Evolutionary conservation across 2,888 invertebrate genomes (phyloP).

Genomic region (Amphimallon solstitiale): DNA sequence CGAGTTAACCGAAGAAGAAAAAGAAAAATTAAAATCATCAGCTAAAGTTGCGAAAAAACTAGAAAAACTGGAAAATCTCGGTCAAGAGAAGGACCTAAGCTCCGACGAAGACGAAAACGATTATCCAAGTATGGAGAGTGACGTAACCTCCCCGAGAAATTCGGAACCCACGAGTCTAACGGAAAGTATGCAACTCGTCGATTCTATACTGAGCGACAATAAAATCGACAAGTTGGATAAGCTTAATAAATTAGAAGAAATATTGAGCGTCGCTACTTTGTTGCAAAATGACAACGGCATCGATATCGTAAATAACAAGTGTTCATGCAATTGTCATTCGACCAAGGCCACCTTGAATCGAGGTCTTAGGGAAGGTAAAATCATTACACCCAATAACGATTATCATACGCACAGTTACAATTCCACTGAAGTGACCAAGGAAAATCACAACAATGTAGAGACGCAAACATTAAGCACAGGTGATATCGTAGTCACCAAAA

Average conservation of each 20-base stretch:
- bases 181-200: constrained; percentile 90
- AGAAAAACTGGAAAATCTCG: constrained; percentile 86
- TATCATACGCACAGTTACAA: constrained; percentile 47
- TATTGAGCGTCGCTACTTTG: constrained; percentile 81
- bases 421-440: constrained; percentile 57
- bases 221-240: constrained; percentile 86
- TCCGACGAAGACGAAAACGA: constrained; percentile 79
- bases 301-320: constrained; percentile 60
- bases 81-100: constrained; percentile 74
- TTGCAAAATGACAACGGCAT: constrained; percentile 66
- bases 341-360: constrained; percentile 38
- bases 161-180: constrained; percentile 85
- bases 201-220: constrained; percentile 83
- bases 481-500: constrained; percentile 90
- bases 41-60: constrained; percentile 93
- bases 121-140: constrained; percentile 84
- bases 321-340: constrained; percentile 69
- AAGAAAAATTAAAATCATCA: constrained; percentile 89
- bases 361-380: constrained; percentile 52
- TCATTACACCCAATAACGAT: constrained; percentile 57
- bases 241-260: constrained; percentile 87
- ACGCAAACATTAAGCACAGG: constrained; percentile 92
- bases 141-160: constrained; percentile 77
- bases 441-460: constrained; percentile 68
- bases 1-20: constrained; percentile 91